Base-by-base conservation (phyloP, 2,888 invertebrate genomes). In the Drosophila bunnanda region DNA sequence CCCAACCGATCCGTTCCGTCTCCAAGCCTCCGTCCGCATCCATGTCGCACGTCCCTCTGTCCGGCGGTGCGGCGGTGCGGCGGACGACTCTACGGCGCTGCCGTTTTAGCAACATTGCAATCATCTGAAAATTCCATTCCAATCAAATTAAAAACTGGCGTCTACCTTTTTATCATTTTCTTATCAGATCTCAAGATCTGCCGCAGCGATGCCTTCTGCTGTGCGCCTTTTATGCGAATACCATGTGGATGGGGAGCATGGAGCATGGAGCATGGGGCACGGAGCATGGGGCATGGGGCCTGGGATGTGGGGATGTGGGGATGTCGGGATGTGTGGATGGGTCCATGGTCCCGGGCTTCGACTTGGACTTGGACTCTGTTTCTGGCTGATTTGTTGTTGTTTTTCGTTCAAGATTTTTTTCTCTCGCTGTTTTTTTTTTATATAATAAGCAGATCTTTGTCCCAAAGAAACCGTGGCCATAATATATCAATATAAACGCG, bases 81-180 rank as follows among this genome's bases (percentile, higher is more conserved):
- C n/a, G n/a, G n/a, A n/a, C n/a, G n/a, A 52, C 71, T 61, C 61
- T 75, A 67, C 83, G 89, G 89, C 89, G 83, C 83, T 84, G 83
- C 83, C 83, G 83, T 84, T 84, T 84, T 89, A 89, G 83, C 83
- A 84, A 84, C 83, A 84, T 84, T 86, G 85, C 85, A 86, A 86
- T 86, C 90, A 86, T 86, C 86, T 89, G 88, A 89, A 89, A 89
- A 90, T 90, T 88, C 89, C 88, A 90, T 91, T 90, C 90, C 91
- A 91, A 92, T 92, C 91, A 92, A 92, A 91, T 92, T 91, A 91
- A 91, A 90, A 91, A 91, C 91, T 90, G 91, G 91, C 91, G 92
- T 92, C 91, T 91, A 88, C 89, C 91, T 89, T 92, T 91, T 91
- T 91, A 91, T 92, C 91, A 91, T 91, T 91, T 87, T 90, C 90